phyloP scores from a whole-genome alignment of 2,113 vertebrate species.

The Australoheros scitulus region DNA sequence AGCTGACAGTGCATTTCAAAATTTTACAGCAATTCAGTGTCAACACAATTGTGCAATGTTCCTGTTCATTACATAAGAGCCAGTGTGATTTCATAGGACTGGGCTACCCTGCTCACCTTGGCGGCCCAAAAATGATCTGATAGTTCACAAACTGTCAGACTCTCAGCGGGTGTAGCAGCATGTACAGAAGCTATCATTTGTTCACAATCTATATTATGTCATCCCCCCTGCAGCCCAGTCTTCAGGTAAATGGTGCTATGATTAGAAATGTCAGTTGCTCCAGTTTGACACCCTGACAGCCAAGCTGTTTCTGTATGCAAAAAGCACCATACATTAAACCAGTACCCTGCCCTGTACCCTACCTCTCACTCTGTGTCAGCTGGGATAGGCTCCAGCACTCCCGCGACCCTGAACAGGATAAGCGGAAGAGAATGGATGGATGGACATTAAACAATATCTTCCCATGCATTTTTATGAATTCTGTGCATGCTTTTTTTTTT shows the following conservation, averaged over 20 bases:
- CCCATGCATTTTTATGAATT: neutral
- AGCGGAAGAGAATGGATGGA: no score
- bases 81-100: slow-evolving; percentile 5
- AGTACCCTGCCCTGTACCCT: no score
- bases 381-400: no score
- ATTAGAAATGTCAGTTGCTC: neutral
- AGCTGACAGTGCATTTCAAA: slow-evolving; percentile 44
- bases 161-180: neutral
- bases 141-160: neutral
- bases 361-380: no score
- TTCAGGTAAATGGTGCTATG: neutral
- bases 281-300: neutral
- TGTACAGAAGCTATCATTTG: neutral
- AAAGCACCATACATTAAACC: neutral
- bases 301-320: neutral
- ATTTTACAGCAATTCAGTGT: slow-evolving; percentile 34
- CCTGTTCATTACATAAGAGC: slow-evolving; percentile 37
- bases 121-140: neutral
- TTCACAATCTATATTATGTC: neutral
- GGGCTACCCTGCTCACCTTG: neutral
- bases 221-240: neutral
- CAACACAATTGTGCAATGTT: slow-evolving; percentile 47
- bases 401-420: no score
- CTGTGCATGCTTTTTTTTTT: neutral
- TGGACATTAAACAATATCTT: no score